Base-by-base conservation (phyloP, 2,888 invertebrate species). In the Euplagia quadripunctaria region DNA sequence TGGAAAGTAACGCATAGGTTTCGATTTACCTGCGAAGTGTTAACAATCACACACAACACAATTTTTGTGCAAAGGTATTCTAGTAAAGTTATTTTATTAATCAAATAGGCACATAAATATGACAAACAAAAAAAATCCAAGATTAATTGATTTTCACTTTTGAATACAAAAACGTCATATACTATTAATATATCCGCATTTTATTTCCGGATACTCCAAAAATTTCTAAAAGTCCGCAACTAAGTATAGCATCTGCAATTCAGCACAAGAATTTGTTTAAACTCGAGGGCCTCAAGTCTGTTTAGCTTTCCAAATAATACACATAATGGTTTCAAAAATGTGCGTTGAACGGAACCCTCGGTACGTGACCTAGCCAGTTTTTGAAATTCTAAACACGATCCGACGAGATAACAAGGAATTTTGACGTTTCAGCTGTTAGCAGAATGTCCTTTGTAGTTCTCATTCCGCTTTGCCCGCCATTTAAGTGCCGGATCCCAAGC, bases 351-450 rank as follows among this genome's bases (percentile, higher is more conserved):
- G 52, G 20, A 61, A 61, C 70, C 71, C 46, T 70, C 55, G 64
- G 74, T 64, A 71, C 70, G 74, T 70, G 73, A 63, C 76, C 71
- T 20, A 66, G 16, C 68, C 77, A 77, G 70, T 82, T 86, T 86
- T 83, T 85, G 85, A 86, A 82, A 86, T 85, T 86, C 83, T 79
- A 74, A 85, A 84, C 84, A 82, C 81, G 82, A 85, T 83, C 76
- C 83, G 69, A 75, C 79, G 78, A 83, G 81, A 86, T 86, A 87
- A 86, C 85, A 83, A 87, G 85, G 83, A 84, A 86, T 87, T 86
- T 81, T 80, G 84, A 85, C 84, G 80, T 85, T 82, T 84, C 78
- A 81, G 83, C 79, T 82, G 85, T 87, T 77, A 82, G 74, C 75
- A 78, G 72, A 84, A 84, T 83, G 84, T 87, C 79, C 77, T 81